Evolutionary conservation across 2,888 invertebrate species (phyloP).

Genomic region (Apodemia mormo): DNA sequence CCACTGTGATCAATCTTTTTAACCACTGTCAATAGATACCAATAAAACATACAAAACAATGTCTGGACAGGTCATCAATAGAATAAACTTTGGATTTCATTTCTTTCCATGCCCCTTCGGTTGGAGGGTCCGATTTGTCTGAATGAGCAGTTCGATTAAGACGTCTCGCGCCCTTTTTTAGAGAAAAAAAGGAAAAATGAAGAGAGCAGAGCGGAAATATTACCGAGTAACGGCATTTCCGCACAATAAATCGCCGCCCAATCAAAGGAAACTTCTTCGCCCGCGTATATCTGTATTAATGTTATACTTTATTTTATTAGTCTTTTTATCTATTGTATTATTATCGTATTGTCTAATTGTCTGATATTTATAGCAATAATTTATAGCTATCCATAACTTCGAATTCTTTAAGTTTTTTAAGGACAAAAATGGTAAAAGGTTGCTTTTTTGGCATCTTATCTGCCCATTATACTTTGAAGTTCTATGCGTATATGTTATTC

Average conservation of each 20-base stretch:
- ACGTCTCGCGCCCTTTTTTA: conserved; percentile 79
- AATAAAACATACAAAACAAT: conserved; percentile 10
- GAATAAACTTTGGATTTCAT: conserved; percentile 15
- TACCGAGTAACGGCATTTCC: conserved; percentile 80
- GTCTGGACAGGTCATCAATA: conserved; percentile 16
- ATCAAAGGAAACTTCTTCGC: conserved; percentile 71
- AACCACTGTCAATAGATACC: conserved; percentile 17
- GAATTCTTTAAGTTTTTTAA: conserved; percentile 18
- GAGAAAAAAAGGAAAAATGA: conserved; percentile 80
- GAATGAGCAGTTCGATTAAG: conserved; percentile 67
- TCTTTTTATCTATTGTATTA: conserved; percentile 62
- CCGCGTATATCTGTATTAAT: conserved; percentile 77
- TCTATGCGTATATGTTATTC: no score
- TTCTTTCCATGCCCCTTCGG: conserved; percentile 28
- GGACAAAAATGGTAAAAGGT: not conserved
- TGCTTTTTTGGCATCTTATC: conserved; percentile 14
- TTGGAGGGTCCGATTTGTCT: conserved; percentile 40
- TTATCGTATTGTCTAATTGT: conserved; percentile 63
- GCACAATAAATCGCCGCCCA: conserved; percentile 81
- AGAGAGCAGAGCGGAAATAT: conserved; percentile 79
- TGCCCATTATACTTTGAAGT: no score
- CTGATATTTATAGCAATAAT: conserved; percentile 40
- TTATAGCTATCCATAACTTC: conserved; percentile 26
- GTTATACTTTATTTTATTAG: conserved; percentile 69
- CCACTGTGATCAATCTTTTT: conserved; percentile 21